These are phyloP conservation scores for Thereva nobilitata DNA, from an alignment of 2,888 invertebrate species.

Conservation along the genomic window DNA sequence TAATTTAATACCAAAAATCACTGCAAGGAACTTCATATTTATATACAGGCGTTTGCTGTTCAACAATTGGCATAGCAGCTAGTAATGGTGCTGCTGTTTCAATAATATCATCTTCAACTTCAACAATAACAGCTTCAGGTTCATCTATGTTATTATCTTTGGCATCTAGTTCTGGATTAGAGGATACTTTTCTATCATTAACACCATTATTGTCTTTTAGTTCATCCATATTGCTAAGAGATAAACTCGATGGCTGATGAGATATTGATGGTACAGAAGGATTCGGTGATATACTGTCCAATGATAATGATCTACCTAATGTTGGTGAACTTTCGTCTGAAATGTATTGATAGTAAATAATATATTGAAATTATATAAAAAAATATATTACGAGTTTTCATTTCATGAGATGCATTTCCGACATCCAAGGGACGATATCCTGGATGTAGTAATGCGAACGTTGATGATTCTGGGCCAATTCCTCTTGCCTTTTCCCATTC, in stretches of 20 bases:
- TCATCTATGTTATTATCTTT: slow-evolving; percentile 56
- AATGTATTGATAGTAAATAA: neutral
- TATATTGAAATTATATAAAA: neutral
- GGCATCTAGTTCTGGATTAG: slow-evolving; percentile 52
- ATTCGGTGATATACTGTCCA: slow-evolving; percentile 72
- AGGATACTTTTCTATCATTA: slow-evolving; percentile 41
- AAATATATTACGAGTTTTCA: slow-evolving; percentile 37
- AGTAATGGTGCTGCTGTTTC: slow-evolving; percentile 77
- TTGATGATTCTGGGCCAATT: slow-evolving; percentile 83
- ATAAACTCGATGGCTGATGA: slow-evolving; percentile 73
- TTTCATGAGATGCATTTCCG: slow-evolving; percentile 53
- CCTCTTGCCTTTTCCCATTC: slow-evolving; percentile 91
- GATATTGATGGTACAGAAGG: slow-evolving; percentile 60
- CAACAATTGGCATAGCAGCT: slow-evolving; percentile 65
- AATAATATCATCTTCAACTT: slow-evolving; percentile 78
- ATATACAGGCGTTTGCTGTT: slow-evolving; percentile 74
- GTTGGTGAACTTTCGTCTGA: slow-evolving; percentile 55
- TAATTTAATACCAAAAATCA: slow-evolving; percentile 59
- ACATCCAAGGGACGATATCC: slow-evolving; percentile 59
- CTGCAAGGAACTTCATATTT: slow-evolving; percentile 68
- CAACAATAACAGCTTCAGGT: slow-evolving; percentile 77
- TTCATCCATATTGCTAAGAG: slow-evolving; percentile 73
- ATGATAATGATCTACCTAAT: slow-evolving; percentile 75
- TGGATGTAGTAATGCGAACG: slow-evolving; percentile 75
- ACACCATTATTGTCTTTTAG: slow-evolving; percentile 61